phyloP scores from a whole-genome alignment of 2,797 vertebrate species.

The Rhynchonycteris naso region DNA sequence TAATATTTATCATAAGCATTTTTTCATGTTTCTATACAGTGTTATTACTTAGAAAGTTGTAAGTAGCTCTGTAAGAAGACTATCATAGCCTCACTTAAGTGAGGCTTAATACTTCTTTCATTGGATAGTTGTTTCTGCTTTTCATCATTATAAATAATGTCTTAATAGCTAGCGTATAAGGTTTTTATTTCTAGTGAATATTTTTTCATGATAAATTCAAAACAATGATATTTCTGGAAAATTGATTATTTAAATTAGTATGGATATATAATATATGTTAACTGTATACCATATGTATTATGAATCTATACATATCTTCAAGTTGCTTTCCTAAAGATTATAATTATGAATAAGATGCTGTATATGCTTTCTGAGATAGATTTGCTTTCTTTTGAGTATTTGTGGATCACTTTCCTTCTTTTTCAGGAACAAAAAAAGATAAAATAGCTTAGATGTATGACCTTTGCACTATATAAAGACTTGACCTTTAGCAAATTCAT shows the following conservation, averaged over 20 bases:
- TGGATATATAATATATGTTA: neutral
- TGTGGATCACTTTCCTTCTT: neutral
- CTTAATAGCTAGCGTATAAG: neutral
- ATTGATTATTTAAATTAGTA: neutral
- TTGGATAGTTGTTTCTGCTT: neutral
- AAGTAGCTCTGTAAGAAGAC: neutral
- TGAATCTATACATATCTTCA: neutral
- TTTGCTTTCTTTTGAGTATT: neutral
- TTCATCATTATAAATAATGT: neutral
- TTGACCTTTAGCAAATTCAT: conserved; percentile 46
- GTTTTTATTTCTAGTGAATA: neutral
- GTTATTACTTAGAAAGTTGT: neutral
- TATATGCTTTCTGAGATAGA: conserved; percentile 3
- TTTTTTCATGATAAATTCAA: neutral
- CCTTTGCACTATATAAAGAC: neutral
- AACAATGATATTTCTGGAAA: neutral
- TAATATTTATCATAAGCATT: neutral
- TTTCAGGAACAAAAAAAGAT: neutral
- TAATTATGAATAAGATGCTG: neutral
- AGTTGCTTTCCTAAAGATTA: neutral
- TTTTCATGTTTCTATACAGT: neutral
- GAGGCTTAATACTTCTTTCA: neutral
- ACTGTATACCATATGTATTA: neutral
- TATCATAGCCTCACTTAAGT: neutral
- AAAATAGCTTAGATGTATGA: neutral